phyloP scores from a whole-genome alignment of 2,113 vertebrate species.

The Hymenochirus boettgeri region DNA sequence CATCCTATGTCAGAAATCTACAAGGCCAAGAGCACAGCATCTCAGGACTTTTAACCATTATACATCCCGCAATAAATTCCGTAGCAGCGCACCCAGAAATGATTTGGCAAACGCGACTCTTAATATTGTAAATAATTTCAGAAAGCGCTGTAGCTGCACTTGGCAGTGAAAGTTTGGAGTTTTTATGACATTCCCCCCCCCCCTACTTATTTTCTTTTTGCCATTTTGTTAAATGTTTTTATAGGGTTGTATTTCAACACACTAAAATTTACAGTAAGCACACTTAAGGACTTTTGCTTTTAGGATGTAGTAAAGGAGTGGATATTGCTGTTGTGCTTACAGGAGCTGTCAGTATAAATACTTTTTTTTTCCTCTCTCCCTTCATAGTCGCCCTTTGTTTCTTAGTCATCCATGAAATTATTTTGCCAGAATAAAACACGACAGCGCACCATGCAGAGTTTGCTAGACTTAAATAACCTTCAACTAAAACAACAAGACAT shows the following conservation, averaged over 20 bases:
- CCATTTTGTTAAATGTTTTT: conserved; percentile 30
- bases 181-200: conserved; percentile 23
- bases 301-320: not conserved
- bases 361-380: not conserved
- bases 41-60: not conserved
- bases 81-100: conserved; percentile 10
- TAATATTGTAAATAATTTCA: conserved; percentile 34
- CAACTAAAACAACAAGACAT: not conserved
- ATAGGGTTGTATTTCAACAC: conserved; percentile 17
- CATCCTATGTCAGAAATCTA: not conserved
- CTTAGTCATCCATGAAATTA: conserved; percentile 37
- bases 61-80: conserved; percentile 1
- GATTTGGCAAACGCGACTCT: conserved; percentile 13
- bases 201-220: conserved; percentile 10
- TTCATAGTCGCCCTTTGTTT: conserved; percentile 11
- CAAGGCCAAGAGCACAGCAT: not conserved
- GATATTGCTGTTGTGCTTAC: not conserved
- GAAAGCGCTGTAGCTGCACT: conserved; percentile 19
- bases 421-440: conserved; percentile 27
- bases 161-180: conserved; percentile 1
- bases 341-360: conserved; percentile 12
- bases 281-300: not conserved
- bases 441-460: not conserved
- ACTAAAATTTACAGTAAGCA: conserved; percentile 4
- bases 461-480: conserved; percentile 12